A percentile compares a stretch with the other conserved stretches of the same genome.
Evolutionary conservation across 2,888 invertebrate genomes (phyloP).

Genomic region (Sminthurinus aureus): DNA sequence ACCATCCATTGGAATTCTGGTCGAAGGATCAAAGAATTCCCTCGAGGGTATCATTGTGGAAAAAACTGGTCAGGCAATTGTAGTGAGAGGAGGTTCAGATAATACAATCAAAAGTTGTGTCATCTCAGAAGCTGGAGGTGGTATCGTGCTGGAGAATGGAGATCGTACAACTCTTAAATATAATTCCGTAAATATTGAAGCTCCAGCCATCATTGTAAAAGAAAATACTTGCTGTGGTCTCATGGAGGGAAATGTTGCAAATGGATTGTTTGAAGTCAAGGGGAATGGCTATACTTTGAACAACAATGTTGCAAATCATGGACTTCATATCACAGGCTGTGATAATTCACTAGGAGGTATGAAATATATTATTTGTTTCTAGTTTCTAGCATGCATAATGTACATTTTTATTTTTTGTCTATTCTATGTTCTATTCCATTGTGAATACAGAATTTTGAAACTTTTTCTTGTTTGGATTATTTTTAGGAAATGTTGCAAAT

Average conservation of each 20-base stretch:
- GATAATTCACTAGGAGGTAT: slow-evolving; percentile 52
- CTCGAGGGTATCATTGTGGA: slow-evolving; percentile 50
- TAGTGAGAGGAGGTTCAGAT: slow-evolving; percentile 44
- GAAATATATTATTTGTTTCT: too few relatives aligned
- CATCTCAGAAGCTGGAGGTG: slow-evolving; percentile 56
- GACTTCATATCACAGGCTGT: slow-evolving; percentile 53
- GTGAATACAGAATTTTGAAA: too few relatives aligned
- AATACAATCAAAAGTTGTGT: slow-evolving; percentile 57
- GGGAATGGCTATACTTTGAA: slow-evolving; percentile 52
- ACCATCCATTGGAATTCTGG: slow-evolving; percentile 52
- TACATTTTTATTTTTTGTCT: too few relatives aligned
- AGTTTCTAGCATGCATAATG: too few relatives aligned
- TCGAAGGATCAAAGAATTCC: slow-evolving; percentile 51
- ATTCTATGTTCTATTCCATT: too few relatives aligned
- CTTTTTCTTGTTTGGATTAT: too few relatives aligned
- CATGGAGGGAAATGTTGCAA: slow-evolving; percentile 56
- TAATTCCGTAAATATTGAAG: slow-evolving; percentile 58
- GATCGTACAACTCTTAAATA: slow-evolving; percentile 48
- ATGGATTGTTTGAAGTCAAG: slow-evolving; percentile 54
- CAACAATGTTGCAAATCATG: slow-evolving; percentile 57
- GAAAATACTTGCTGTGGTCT: slow-evolving; percentile 54
- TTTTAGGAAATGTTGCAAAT: slow-evolving; percentile 54
- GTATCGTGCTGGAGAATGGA: slow-evolving; percentile 52
- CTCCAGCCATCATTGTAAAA: slow-evolving; percentile 55
- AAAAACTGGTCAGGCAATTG: slow-evolving; percentile 52